Conservation (phyloP, 2,888 invertebrate species). For the Euclidia mi region DNA sequence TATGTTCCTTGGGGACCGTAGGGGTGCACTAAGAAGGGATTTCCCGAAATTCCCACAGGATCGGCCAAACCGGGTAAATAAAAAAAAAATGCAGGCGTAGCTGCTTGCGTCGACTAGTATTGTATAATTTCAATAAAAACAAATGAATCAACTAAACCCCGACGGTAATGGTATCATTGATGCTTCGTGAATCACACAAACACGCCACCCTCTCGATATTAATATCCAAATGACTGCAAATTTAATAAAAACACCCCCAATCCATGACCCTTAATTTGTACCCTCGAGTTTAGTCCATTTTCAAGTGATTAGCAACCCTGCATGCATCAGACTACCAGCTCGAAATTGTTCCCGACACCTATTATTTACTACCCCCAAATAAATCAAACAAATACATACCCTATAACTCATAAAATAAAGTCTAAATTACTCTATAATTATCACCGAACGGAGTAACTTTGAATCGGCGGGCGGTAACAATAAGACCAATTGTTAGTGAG, state of each 20-base stretch:
- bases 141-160: slow-evolving; percentile 12
- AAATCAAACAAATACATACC: slow-evolving; percentile 55
- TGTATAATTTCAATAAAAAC: not conserved
- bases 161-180: slow-evolving; percentile 30
- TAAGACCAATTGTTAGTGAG: slow-evolving; percentile 81
- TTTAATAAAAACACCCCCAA: slow-evolving; percentile 79
- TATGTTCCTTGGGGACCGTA: too few relatives aligned
- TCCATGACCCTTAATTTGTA: slow-evolving; percentile 64
- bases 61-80: too few relatives aligned
- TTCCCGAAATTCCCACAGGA: too few relatives aligned
- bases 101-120: too few relatives aligned
- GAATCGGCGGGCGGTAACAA: slow-evolving; percentile 87
- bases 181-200: slow-evolving; percentile 51
- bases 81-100: too few relatives aligned
- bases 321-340: slow-evolving; percentile 69
- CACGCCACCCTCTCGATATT: slow-evolving; percentile 51
- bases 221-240: slow-evolving; percentile 62
- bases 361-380: slow-evolving; percentile 69
- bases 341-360: slow-evolving; percentile 83
- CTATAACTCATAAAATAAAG: slow-evolving; percentile 47
- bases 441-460: slow-evolving; percentile 69
- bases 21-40: too few relatives aligned
- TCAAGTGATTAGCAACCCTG: slow-evolving; percentile 75
- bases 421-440: slow-evolving; percentile 46
- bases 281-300: slow-evolving; percentile 58